A percentile compares a stretch with the other conserved stretches of the same genome.
Evolutionary conservation across 2,888 invertebrate species (phyloP).

Genomic region (Rhorus exstirpatorius): DNA sequence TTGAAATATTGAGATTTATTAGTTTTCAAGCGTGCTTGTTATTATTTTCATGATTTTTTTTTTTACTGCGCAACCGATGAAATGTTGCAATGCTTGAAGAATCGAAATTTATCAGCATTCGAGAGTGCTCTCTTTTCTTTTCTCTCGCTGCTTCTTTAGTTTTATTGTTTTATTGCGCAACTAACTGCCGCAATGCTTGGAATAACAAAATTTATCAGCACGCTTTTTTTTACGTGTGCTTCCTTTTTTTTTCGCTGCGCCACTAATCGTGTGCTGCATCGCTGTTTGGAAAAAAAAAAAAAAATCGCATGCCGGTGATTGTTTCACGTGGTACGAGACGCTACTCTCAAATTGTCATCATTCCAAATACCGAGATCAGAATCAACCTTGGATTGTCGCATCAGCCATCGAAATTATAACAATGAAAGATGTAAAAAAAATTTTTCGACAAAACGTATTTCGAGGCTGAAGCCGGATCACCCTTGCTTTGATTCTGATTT

Average conservation of each 20-base stretch:
- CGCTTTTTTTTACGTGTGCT: neutral
- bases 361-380: neutral
- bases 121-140: too few species aligned
- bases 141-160: too few species aligned
- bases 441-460: neutral
- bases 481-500: conserved; percentile 35
- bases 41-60: neutral
- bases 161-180: neutral
- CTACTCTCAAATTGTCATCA: conserved; percentile 5
- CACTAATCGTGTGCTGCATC: conserved; percentile 18
- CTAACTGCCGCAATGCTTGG: conserved; percentile 1
- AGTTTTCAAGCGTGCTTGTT: neutral
- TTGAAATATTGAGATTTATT: neutral
- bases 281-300: neutral
- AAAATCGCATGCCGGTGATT: conserved; percentile 6
- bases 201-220: conserved; percentile 21
- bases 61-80: neutral
- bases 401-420: conserved; percentile 14
- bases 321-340: neutral
- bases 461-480: neutral
- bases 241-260: conserved; percentile 4
- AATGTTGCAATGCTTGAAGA: too few species aligned
- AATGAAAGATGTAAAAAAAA: neutral
- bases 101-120: too few species aligned
- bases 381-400: conserved; percentile 21